Conservation (phyloP, 2,113 vertebrate species). For the human region DNA sequence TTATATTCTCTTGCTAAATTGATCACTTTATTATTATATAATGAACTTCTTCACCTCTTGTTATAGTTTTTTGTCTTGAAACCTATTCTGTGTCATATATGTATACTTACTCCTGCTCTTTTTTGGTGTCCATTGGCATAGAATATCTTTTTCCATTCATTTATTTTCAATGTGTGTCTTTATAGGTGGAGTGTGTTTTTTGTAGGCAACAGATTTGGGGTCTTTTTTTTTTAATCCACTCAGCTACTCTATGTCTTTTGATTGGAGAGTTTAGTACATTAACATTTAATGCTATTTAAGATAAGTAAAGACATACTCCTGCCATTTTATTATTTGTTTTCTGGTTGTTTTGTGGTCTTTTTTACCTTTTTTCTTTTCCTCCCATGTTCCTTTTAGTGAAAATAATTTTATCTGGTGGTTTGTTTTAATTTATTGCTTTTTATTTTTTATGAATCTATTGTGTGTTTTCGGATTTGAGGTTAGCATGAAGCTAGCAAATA, state of each 20-base stretch:
- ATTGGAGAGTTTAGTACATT: not conserved
- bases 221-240: not conserved
- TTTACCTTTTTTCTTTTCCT: no score
- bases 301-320: no score
- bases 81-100: not conserved
- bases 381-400: no score
- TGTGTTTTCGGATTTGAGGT: no score
- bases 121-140: not conserved
- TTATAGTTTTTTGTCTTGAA: not conserved
- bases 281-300: no score
- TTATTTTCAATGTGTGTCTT: not conserved
- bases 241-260: not conserved
- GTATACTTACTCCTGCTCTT: not conserved
- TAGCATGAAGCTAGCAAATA: no score
- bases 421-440: no score
- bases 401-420: no score
- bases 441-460: no score
- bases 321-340: no score
- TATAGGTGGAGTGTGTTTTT: no score
- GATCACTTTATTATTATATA: not conserved
- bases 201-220: not conserved
- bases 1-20: not conserved
- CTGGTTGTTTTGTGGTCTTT: no score
- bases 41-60: not conserved
- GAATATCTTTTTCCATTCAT: not conserved